These are phyloP conservation scores for Siderastrea siderea DNA, from an alignment of 92 coral and sea anemone genomes.

Conservation along the genomic window DNA sequence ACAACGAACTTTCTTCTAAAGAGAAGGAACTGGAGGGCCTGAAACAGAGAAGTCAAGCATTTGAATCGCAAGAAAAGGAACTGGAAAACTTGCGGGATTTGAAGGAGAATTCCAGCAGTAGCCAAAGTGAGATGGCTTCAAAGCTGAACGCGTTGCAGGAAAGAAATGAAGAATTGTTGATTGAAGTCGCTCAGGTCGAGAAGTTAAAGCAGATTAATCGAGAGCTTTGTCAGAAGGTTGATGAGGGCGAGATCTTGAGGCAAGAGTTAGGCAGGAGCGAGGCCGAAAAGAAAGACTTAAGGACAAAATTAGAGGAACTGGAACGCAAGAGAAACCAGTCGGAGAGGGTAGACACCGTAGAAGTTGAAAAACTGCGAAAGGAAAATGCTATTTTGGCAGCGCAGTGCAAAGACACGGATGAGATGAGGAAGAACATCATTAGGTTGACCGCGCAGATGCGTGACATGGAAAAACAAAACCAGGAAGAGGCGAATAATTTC, in stretches of 20 bases:
- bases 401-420: constrained; percentile 75
- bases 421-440: constrained; percentile 78
- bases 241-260: constrained; percentile 48
- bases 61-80: constrained; percentile 44
- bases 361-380: constrained; percentile 55
- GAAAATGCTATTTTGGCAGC: constrained; percentile 59
- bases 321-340: constrained; percentile 53
- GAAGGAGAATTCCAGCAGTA: constrained; percentile 15
- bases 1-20: constrained; percentile 63
- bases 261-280: constrained; percentile 53
- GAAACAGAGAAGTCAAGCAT: constrained; percentile 31
- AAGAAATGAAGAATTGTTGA: constrained; percentile 47
- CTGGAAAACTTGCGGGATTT: constrained; percentile 34
- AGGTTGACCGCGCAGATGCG: constrained; percentile 81
- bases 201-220: constrained; percentile 49
- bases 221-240: constrained; percentile 43
- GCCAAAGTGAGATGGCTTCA: constrained; percentile 58
- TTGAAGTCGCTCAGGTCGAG: constrained; percentile 50
- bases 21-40: constrained; percentile 74
- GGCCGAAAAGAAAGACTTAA: constrained; percentile 52
- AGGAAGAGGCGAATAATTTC: constrained; percentile 57
- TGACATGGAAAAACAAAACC: constrained; percentile 71
- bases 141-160: constrained; percentile 43
- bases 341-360: constrained; percentile 34
- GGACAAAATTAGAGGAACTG: constrained; percentile 42